Base-by-base conservation (phyloP, 2,797 vertebrate genomes). In the Benthosema pterotum region DNA sequence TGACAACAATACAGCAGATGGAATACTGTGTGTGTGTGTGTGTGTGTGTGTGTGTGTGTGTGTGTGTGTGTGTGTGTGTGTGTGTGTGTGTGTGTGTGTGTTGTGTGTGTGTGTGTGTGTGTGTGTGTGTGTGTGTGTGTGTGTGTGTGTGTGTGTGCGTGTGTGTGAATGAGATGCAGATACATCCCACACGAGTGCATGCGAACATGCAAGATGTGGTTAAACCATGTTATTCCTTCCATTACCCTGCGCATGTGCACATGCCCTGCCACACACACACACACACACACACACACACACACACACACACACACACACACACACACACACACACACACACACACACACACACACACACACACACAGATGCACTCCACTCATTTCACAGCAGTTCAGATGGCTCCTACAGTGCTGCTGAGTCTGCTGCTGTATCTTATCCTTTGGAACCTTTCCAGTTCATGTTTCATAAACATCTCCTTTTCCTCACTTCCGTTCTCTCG, bases 1-100 rank as follows among this genome's bases (percentile, higher is more conserved):
- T 78, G 71, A 56, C 19, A 78, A 71, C 67, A 80, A 76, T 64
- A 79, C 43, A 46, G 65, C 18, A 13, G 52, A 68, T 46, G 46
- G 70, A 71, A 47, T 57, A 62, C 52, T n/a, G n/a, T 14, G 19
- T 16, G 58, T 11, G 54, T 3, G 25, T 48, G 22, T 28, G 25
- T 60, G 45, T 28, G 8, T 5, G 5, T 46, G 59, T 42, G 59
- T 14, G 59, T 42, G 16, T 9, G 32, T 45, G 19, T 28, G 59
- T 48, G 46, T 13, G 42, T 4, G 55, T 18, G 16, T 4, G 54
- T 18, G 22, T 5, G 25, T 49, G 43, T 32, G 28, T 55, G 7
- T 52, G 49, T 17, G 1, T 22, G 42, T 25, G 42, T 52, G 50
- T 25, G 50, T 42, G 28, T 65, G 55, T 59, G 68, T 51, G 32